Evolutionary conservation across 2,888 invertebrate species (phyloP), one percentile per base, ranked within the genome.

Genomic region (Cantharis rufa): DNA sequence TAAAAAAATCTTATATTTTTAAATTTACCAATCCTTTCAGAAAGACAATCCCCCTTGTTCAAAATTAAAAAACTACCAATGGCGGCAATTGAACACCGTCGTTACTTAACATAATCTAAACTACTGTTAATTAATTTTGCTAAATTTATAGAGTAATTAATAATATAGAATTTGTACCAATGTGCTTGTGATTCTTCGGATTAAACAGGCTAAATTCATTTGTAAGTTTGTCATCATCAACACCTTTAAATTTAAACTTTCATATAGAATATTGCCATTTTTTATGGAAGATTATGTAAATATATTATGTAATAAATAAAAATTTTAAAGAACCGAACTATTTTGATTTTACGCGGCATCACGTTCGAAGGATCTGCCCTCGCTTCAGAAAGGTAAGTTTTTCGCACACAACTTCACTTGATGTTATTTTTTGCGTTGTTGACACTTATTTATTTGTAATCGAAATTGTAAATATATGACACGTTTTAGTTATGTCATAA

Each of bases 111-210:
- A 69, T 16, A 69, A 21, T 66, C 18, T 63, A 63, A 62, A 69
- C 15, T 74, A 62, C 69, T 70, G 32, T 69, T 73, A 69, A 62
- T 74, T 64, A 28, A 63, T 70, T 73, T 66, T 61, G 72, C 66
- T 76, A 76, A 70, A 62, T 72, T 15, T 66, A 72, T 72, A 72
- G 69, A 64, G 3, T 28, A 28, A 28, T 63, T 62, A 27, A 27
- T 71, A 66, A 75, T 71, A 62, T 75, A 71, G 69, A 64, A 72
- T 76, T 72, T 76, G 76, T 76, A 76, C 76, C 72, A 76, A 76
- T 69, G 15, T 69, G 74, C 74, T 69, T 74, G 74, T 74, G 74
- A 74, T 74, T 69, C 70, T 74, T 15, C 61, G 70, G 48, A 72
- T 18, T 27, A 64, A 72, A 69, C 76, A 72, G 76, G 76, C 76